Conservation (phyloP, 2,113 vertebrate genomes). For the Sorex araneus region DNA sequence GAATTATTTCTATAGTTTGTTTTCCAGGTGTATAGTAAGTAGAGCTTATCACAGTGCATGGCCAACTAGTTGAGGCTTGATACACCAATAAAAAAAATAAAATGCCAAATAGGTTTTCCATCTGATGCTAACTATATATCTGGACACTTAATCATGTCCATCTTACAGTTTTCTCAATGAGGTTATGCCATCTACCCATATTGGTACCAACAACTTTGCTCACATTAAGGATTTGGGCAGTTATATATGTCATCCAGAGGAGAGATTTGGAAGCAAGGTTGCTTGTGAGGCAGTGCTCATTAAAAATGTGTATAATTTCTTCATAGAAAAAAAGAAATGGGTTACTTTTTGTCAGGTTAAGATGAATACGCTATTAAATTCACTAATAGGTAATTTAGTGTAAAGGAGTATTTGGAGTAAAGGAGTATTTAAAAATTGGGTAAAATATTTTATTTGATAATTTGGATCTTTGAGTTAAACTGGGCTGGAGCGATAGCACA, state of each 20-base stretch:
- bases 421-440: constrained; percentile 29
- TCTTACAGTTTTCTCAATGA: neutral
- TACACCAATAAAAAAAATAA: neutral
- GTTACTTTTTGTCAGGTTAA: constrained; percentile 10
- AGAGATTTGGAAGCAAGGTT: neutral
- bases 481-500: too few relatives aligned
- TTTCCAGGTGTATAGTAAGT: neutral
- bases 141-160: neutral
- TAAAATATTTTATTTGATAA: constrained; percentile 43
- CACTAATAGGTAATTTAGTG: neutral
- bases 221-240: neutral
- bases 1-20: neutral
- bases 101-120: neutral
- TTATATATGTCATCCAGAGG: neutral
- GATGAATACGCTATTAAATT: constrained; percentile 35
- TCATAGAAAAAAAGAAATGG: neutral
- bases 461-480: constrained; percentile 26
- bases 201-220: neutral
- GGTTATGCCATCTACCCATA: neutral
- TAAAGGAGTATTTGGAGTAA: too few relatives aligned
- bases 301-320: constrained; percentile 1
- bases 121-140: neutral
- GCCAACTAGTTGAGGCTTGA: neutral
- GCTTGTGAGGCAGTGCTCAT: neutral
- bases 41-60: neutral